Evolutionary conservation across 2,888 invertebrate species (phyloP), one percentile per base, ranked within the genome.

Genomic region (Epistrophella euchroma): DNA sequence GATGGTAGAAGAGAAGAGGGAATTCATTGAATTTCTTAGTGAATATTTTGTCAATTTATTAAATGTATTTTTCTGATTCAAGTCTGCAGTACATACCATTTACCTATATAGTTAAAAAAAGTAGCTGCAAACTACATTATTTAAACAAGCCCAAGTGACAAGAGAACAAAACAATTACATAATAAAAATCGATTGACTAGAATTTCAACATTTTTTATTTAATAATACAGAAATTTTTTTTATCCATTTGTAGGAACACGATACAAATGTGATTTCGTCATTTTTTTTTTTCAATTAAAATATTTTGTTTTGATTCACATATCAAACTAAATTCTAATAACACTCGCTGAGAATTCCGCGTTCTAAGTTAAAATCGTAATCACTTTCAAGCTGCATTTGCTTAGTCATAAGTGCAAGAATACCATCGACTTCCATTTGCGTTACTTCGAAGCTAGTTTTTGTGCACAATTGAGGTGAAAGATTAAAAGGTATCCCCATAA

Each of bases 401-500:
- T 91, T 89, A 0, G 91, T 91, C 70, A 91, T 73, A 1, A 90
- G 50, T 0, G 91, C 92, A 56, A 91, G 76, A 37, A 92, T 90
- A 11, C 90, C 90, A 76, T 91, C 91, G 13, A 92, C 90, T 80
- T 92, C 90, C 71, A 89, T 88, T 58, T 91, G 92, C 0, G 90
- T 89, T 10, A 89, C 83, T 75, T 89, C 90, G n/a, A 88, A 89
- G 9, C 86, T 82, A 15, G 87, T 89, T 81, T 91, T 91, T 19
- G 82, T 88, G 22, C 89, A 80, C 43, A 91, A 56, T 6, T 90
- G 90, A 0, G 92, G 91, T 11, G 91, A 90, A 28, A 91, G 74
- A 58, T 90, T 89, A 58, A 91, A 91, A 5, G 91, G 91, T 56
- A 91, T 90, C 72, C 90, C 91, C 75, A 91, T 89, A 40, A 91